A percentile compares a stretch with the other conserved stretches of the same genome.
These are phyloP conservation scores for Aphelenchoides fujianensis DNA, from an alignment of 1,140 invertebrate species.

Conservation along the genomic window DNA sequence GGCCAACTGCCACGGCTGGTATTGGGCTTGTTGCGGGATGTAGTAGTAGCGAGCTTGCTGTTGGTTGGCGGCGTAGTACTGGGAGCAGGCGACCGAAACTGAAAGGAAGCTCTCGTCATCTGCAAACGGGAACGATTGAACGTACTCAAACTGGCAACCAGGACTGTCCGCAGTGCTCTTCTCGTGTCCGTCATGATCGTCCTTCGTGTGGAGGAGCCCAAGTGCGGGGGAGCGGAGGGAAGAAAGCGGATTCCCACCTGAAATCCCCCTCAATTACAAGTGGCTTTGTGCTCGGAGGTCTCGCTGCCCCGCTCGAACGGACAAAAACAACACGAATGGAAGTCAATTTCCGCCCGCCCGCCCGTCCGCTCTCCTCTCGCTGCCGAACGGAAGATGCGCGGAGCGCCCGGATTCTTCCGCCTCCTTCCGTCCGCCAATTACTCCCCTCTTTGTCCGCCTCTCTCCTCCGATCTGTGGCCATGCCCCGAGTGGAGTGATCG, in stretches of 20 bases:
- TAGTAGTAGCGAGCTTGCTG: constrained; percentile 1
- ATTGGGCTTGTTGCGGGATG: constrained; percentile 21
- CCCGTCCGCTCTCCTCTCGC: no score
- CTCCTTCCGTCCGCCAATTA: no score
- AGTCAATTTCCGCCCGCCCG: no score
- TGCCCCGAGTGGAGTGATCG: no score
- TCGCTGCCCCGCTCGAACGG: no score
- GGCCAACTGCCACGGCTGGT: background rate
- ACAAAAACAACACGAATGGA: no score
- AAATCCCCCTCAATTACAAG: background rate
- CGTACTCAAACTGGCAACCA: background rate
- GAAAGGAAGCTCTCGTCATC: background rate
- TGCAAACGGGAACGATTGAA: no score
- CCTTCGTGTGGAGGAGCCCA: background rate
- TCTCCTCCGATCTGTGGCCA: no score
- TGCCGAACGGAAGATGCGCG: no score
- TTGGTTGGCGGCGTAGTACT: background rate
- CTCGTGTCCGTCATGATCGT: background rate
- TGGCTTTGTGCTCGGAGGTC: no score
- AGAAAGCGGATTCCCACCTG: background rate
- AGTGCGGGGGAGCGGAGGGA: background rate
- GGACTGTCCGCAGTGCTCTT: background rate
- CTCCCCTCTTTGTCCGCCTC: no score
- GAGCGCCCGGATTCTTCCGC: no score
- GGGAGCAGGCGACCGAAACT: background rate